Evolutionary conservation across 2,888 invertebrate species (phyloP), one percentile per base, ranked within the genome.

Genomic region (Acanthosepion lycidas): DNA sequence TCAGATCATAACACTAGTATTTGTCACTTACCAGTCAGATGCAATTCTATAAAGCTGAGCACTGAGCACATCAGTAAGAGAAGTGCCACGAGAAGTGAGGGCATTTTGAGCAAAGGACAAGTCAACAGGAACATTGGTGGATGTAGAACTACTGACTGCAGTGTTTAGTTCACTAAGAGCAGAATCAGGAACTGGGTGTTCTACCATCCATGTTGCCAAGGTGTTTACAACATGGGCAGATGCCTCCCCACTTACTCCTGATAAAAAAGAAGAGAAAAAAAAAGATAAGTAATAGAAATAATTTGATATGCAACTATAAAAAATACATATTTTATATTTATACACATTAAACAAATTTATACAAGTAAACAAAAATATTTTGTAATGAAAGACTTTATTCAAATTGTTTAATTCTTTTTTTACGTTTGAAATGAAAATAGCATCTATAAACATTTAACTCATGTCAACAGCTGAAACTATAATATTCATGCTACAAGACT

Each of bases 141-240:
- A 18, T 55, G 92, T 91, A 18, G 92, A 92, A 20, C 42, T 94
- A 95, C 94, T 64, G 94, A 95, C 42, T 91, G 64, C 51, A 92
- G 64, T 91, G 95, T 49, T 23, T 94, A 91, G 33, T 59, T 95
- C 95, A 48, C 94, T 91, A 23, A 94, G 94, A 53, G 55, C 91
- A 33, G 42, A 91, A 28, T 91, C 94, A 48, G 96, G 95, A 93
- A 96, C 97, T 0, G 98, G 98, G 97, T 98, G 98, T 96, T 98
- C 98, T 94, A 98, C 97, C 98, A 98, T 98, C 98, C 98, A 98
- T 8, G 98, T 98, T 12, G 98, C 98, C 94, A 98, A 96, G 96
- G 98, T 98, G 96, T 98, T 98, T 33, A 98, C 98, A n/a, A 98
- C 98, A 93, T 98, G 98, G 2, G 98, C 97, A 15, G 97, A 97